phyloP scores from a whole-genome alignment of 2,113 vertebrate species.

The Osmerus mordax region DNA sequence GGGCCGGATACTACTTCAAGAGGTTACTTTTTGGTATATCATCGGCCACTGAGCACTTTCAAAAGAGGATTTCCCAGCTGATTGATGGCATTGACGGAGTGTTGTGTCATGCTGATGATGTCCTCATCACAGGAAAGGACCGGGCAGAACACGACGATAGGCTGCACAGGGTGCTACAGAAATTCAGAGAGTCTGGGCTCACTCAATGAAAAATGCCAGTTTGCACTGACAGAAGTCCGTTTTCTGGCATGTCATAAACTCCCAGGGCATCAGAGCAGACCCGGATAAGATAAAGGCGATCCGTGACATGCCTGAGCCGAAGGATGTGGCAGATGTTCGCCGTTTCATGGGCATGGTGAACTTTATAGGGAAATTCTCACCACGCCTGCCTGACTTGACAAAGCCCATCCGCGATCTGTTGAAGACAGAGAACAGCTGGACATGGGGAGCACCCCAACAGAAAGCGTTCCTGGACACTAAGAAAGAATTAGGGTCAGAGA shows the following conservation, averaged over 20 bases:
- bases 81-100: conserved; percentile 6
- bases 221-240: conserved; percentile 2
- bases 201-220: conserved; percentile 25
- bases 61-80: conserved; percentile 19
- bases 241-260: too few species aligned
- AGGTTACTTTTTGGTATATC: conserved; percentile 19
- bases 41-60: conserved; percentile 21
- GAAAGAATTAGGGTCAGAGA: conserved; percentile 2
- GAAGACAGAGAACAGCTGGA: conserved; percentile 2
- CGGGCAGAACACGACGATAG: conserved; percentile 21
- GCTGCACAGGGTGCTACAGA: conserved; percentile 16
- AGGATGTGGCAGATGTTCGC: not conserved
- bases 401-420: conserved; percentile 11
- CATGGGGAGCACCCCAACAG: conserved; percentile 11
- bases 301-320: conserved; percentile 17
- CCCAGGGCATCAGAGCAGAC: not conserved
- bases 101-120: conserved; percentile 21
- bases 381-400: conserved; percentile 23
- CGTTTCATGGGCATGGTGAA: conserved; percentile 26
- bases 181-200: conserved; percentile 8
- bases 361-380: conserved; percentile 19
- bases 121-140: conserved; percentile 5
- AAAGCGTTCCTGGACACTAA: conserved; percentile 8
- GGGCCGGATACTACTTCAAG: conserved; percentile 22
- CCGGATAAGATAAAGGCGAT: conserved; percentile 18